Conservation (phyloP, 1,140 invertebrate species). For the Sitobion miscanthi region DNA sequence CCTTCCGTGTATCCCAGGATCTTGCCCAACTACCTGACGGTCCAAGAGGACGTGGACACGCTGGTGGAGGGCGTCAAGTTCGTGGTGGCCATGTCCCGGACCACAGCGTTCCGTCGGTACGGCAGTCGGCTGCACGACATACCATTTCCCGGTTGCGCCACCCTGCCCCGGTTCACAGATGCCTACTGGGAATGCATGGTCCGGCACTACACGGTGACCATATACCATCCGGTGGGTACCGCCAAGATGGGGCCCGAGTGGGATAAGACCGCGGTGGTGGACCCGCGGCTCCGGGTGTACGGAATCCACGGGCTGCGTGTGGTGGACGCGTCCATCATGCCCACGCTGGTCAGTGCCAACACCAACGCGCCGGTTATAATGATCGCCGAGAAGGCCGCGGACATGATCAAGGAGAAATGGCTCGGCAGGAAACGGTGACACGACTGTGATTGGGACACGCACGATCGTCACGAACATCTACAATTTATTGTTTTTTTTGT, state of each 20-base stretch:
- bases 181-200: conserved; percentile 85
- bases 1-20: conserved; percentile 91
- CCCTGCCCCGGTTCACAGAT: conserved; percentile 73
- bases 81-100: conserved; percentile 75
- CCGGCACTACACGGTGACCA: conserved; percentile 77
- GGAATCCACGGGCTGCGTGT: conserved; percentile 80
- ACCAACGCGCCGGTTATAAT: conserved; percentile 85
- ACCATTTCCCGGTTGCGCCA: conserved; percentile 75
- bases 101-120: conserved; percentile 72
- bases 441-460: no score
- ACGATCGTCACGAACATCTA: neutral
- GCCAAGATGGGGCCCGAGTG: conserved; percentile 91
- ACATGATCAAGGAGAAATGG: conserved; percentile 84
- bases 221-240: conserved; percentile 88
- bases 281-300: conserved; percentile 80
- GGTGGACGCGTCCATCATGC: conserved; percentile 87
- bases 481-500: neutral
- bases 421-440: conserved; percentile 48
- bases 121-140: conserved; percentile 73
- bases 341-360: conserved; percentile 80
- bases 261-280: conserved; percentile 86
- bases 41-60: conserved; percentile 79
- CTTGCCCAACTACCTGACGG: conserved; percentile 87
- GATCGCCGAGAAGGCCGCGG: conserved; percentile 83
- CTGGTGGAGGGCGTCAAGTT: conserved; percentile 85